Evolutionary conservation across 2,113 vertebrate species (phyloP), one percentile per base, ranked within the genome.

Genomic region (Leuciscus idus): DNA sequence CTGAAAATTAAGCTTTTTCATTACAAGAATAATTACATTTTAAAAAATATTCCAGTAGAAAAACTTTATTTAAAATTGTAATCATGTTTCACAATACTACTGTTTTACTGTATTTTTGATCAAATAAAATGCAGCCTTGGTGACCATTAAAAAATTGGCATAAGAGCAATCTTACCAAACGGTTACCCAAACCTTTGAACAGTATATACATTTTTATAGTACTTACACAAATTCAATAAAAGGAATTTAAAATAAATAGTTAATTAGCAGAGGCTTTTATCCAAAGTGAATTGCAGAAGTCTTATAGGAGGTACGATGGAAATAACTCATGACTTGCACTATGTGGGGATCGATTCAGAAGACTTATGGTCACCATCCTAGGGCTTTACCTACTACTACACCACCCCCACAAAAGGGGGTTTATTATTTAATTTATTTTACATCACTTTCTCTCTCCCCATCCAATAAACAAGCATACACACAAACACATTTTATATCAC

Each of bases 221-320:
- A 5, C 7, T 5, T 72, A 7, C 33, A 61, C 19, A 61, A n/a
- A n/a, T 19, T 61, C 57, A 61, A 39, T 30, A 66, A 66, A 66
- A 17, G 28, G 12, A 33, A 43, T 13, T 13, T 12, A n/a, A 73
- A 73, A 73, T 12, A 73, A 73, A 73, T n/a, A n/a, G 9, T 46
- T 73, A n/a, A 74, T 74, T n/a, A n/a, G 39, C 70, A n/a, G 30
- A 73, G 43, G 39, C 23, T 73, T 73, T 73, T 73, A 74, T 46
- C 23, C 70, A 43, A 43, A 73, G 70, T 73, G 70, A 12, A 46
- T 13, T 46, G 19, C 36, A 43, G 2, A 12, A 43, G 0, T 13
- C 21, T 39, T 1, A 39, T 39, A 43, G 1, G 3, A 72, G 33
- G 68, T 43, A 12, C 36, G 26, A 26, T 3, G 72, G 23, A 4